Conservation (phyloP, 2,888 invertebrate species). For the Neoscelio sp. region DNA sequence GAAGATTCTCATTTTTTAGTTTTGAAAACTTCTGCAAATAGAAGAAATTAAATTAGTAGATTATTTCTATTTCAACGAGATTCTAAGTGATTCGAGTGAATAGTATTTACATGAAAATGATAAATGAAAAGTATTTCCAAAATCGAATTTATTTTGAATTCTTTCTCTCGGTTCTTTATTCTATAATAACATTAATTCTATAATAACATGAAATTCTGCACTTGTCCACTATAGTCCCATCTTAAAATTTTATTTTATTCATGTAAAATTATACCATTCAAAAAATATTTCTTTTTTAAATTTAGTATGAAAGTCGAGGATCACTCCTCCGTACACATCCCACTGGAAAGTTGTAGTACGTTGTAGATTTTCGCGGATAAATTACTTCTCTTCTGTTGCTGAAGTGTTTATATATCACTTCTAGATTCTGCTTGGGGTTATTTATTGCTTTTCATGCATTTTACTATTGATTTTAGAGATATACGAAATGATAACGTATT, state of each 20-base stretch:
- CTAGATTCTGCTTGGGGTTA: constrained; percentile 26
- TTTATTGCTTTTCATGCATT: constrained; percentile 18
- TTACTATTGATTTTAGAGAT: background rate
- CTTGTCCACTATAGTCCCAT: background rate
- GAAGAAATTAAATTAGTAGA: too few species aligned
- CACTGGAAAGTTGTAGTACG: constrained; percentile 4
- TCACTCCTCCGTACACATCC: constrained; percentile 14
- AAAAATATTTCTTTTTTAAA: constrained; percentile 13
- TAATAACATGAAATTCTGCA: too few species aligned
- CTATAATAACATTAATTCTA: too few species aligned
- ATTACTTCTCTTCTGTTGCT: constrained; percentile 36
- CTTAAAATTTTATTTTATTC: background rate
- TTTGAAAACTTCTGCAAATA: background rate
- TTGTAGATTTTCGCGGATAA: constrained; percentile 33
- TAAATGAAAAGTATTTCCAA: too few species aligned
- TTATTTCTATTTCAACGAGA: too few species aligned
- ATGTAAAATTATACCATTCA: background rate
- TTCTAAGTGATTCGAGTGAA: too few species aligned
- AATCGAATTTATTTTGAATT: too few species aligned
- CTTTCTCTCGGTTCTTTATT: too few species aligned
- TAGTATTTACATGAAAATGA: too few species aligned
- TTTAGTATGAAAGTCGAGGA: background rate
- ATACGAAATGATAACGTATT: background rate
- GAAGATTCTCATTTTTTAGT: background rate
- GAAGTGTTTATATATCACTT: constrained; percentile 33